Evolutionary conservation across 2,113 vertebrate genomes (phyloP).

Genomic region (Podocnemis expansa): DNA sequence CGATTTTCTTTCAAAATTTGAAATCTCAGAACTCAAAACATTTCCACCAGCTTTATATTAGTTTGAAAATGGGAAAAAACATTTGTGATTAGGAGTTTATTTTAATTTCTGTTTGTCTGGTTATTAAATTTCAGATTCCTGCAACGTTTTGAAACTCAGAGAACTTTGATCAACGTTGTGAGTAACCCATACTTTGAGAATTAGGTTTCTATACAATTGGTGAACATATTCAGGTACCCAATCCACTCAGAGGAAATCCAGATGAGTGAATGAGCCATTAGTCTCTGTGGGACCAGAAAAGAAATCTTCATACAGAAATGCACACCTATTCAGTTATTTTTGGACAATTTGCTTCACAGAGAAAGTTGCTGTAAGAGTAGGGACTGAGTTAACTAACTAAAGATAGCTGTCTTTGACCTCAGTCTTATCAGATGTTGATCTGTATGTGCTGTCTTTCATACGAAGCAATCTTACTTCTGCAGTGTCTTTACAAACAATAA

Average conservation of each 20-base stretch:
- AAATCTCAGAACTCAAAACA: neutral
- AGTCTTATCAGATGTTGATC: neutral
- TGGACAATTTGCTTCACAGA: neutral
- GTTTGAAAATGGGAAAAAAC: constrained; percentile 4
- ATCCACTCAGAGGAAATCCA: neutral
- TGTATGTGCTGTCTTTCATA: neutral
- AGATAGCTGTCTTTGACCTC: neutral
- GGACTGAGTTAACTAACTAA: neutral
- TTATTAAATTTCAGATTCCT: neutral
- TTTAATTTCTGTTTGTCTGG: neutral
- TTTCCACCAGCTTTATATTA: neutral
- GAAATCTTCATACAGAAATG: neutral
- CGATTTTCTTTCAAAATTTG: neutral
- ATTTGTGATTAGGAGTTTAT: neutral
- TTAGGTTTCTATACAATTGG: neutral
- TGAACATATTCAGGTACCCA: neutral
- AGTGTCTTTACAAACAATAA: neutral
- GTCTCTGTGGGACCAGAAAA: neutral
- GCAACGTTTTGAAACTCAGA: neutral
- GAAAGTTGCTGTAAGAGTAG: neutral
- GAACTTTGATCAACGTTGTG: neutral
- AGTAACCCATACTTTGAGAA: fast-evolving
- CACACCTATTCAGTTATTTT: neutral
- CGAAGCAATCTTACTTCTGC: neutral
- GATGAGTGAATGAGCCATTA: neutral